Evolutionary conservation across 2,888 invertebrate genomes (phyloP), one percentile per base, ranked within the genome.

Genomic region (Branchinecta sandiegonensis): DNA sequence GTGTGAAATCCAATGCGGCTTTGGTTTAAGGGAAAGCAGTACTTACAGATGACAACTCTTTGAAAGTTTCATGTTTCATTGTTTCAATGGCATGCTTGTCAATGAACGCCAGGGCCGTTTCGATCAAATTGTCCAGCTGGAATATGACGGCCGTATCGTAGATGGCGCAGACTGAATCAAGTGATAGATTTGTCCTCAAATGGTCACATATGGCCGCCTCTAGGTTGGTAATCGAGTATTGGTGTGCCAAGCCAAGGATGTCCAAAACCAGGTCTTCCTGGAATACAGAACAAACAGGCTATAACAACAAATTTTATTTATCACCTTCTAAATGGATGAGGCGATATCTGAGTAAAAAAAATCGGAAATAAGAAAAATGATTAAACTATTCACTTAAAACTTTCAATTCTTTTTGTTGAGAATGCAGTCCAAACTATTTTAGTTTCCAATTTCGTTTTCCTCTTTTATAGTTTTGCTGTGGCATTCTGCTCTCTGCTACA

Each of bases 121-220:
- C 79, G 67, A 80, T 82, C 23, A 88, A 78, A 70, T 81, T 81
- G 63, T 79, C 76, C 66, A 87, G 78, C 70, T 80, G 81, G 77
- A 84, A 87, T 66, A 87, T 79, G 78, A 88, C 84, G 13, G 96
- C 94, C 0, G 94, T 89, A 77, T 96, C 95, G 73, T 94, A 86
- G 73, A 99, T 90, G n/a, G 89, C 84, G 79, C 95, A 96, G 0
- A 95, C 92, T 79, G 96, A 99, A 74, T 86, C 83, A 68, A 90
- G 82, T 68, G 88, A 89, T 69, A 99, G 81, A 75, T 91, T 86
- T 76, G 92, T 90, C 72, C 90, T 85, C 73, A 99, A 81, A 79
- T 94, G 94, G 75, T 95, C 92, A 0, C 94, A 94, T 73, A 99
- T 90, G 47, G 94, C 87, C 0, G 85, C 80, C 81, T 97, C 95